These are phyloP conservation scores for Pocillopora grandis DNA, from an alignment of 92 coral and sea anemone genomes.

Conservation along the genomic window DNA sequence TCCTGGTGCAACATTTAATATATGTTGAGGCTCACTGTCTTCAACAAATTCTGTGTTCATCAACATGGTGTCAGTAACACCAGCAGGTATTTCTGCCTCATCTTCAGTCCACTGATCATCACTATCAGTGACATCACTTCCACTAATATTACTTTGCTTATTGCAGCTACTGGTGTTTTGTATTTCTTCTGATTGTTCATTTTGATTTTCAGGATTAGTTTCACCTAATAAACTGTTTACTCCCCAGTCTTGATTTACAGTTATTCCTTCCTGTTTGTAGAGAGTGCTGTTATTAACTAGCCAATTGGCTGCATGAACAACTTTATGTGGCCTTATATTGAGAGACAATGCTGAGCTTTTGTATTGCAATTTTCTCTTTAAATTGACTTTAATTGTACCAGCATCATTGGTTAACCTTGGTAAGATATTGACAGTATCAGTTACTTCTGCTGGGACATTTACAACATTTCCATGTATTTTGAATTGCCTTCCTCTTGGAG, in stretches of 20 bases:
- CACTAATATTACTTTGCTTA: background rate
- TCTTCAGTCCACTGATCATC: conserved; percentile 17
- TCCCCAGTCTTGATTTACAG: conserved; percentile 39
- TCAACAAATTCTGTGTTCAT: conserved; percentile 16
- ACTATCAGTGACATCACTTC: conserved; percentile 2
- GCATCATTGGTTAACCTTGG: no score
- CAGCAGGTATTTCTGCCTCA: conserved; percentile 57
- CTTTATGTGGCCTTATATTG: conserved; percentile 25
- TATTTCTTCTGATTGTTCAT: conserved; percentile 1
- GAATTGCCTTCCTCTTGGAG: background rate
- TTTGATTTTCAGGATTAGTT: conserved; percentile 10
- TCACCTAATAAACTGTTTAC: conserved; percentile 4
- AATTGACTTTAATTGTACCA: background rate
- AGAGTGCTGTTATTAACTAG: conserved; percentile 42
- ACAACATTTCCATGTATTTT: no score
- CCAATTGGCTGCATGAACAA: conserved; percentile 50
- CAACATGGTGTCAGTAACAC: conserved; percentile 56
- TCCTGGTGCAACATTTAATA: background rate
- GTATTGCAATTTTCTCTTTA: conserved; percentile 26
- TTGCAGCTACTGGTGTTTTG: conserved; percentile 2
- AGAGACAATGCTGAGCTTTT: conserved; percentile 13
- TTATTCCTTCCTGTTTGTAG: conserved; percentile 33
- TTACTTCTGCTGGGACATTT: no score
- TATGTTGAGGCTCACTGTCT: conserved; percentile 36
- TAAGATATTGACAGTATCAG: no score